Conservation (phyloP, 2,888 invertebrate genomes). For the Byasa hedistus region DNA sequence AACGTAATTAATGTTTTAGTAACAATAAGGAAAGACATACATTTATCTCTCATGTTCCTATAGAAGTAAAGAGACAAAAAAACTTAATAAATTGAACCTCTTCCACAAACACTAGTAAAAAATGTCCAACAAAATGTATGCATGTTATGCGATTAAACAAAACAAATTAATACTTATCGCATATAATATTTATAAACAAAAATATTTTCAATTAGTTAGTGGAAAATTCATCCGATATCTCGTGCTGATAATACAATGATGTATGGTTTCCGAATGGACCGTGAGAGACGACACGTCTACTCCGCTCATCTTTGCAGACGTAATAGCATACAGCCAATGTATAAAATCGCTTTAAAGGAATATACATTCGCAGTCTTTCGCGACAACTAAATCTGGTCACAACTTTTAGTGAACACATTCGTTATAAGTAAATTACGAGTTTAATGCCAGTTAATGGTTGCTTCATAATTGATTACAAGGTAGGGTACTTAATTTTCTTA, state of each 20-base stretch:
- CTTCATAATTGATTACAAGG: conserved; percentile 1
- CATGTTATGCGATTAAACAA: neutral
- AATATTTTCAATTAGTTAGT: neutral
- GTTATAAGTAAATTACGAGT: conserved; percentile 6
- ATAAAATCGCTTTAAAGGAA: conserved; percentile 42
- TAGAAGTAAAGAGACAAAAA: neutral
- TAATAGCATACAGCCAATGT: conserved; percentile 35
- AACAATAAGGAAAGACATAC: neutral
- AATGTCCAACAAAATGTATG: neutral
- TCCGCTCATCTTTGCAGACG: conserved; percentile 22
- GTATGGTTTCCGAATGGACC: conserved; percentile 17
- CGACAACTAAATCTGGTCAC: conserved; percentile 39
- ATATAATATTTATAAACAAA: neutral
- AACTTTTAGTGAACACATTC: conserved; percentile 32
- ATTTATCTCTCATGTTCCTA: neutral
- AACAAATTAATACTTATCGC: neutral
- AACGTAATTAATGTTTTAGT: no score
- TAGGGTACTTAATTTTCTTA: conserved; percentile 1
- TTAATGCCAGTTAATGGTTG: conserved; percentile 19
- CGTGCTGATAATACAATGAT: conserved; percentile 1
- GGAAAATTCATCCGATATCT: conserved; percentile 14
- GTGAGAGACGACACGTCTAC: conserved; percentile 20
- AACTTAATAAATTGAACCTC: neutral
- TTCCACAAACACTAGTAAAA: neutral
- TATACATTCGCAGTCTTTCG: conserved; percentile 42